Evolutionary conservation across 2,797 vertebrate species (phyloP), one percentile per base, ranked within the genome.

Genomic region (Sylvilagus floridanus): DNA sequence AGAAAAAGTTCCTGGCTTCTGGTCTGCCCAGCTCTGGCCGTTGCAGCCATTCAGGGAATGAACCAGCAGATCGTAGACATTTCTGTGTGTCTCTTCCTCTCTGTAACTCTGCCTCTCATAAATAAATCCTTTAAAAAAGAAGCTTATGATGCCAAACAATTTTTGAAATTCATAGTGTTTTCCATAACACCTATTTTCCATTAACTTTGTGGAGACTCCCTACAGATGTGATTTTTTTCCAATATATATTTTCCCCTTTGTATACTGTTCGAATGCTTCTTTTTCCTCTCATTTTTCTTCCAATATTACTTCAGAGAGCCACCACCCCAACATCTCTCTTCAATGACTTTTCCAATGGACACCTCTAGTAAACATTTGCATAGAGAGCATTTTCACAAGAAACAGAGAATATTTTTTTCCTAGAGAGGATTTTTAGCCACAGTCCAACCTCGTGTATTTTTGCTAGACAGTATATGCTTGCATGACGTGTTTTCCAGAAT

Each of bases 371-470:
- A 71, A 50, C 86, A 73, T 81, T 71, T 92, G 86, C 28, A 22
- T 19, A 4, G 69, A 84, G 63, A 76, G 37, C 17, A 19, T 68
- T 78, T 91, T 75, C 30, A 37, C n/a, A 93, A 79, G 30, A 26
- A 89, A 30, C 62, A 60, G 65, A 52, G 28, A 21, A 57, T 81
- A 68, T n/a, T 85, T 88, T 42, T 42, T 79, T 81, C 54, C 37
- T 63, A 17, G n/a, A 28, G 14, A 76, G 7, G 5, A 62, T 83
- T 94, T 92, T 77, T 76, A 82, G 22, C 47, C n/a, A 37, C 10
- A 85, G 85, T 42, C 22, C 37, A 85, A 88, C 21, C 87, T 47
- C 16, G 28, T 89, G 37, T 84, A 0, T 77, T 84, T 95, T 84
- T 84, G 37, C 73, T 66, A 26, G 50, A 37, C 14, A 78, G 19